Evolutionary conservation across 2,888 invertebrate genomes (phyloP), one percentile per base, ranked within the genome.

Genomic region (Nasonovia ribisnigri): DNA sequence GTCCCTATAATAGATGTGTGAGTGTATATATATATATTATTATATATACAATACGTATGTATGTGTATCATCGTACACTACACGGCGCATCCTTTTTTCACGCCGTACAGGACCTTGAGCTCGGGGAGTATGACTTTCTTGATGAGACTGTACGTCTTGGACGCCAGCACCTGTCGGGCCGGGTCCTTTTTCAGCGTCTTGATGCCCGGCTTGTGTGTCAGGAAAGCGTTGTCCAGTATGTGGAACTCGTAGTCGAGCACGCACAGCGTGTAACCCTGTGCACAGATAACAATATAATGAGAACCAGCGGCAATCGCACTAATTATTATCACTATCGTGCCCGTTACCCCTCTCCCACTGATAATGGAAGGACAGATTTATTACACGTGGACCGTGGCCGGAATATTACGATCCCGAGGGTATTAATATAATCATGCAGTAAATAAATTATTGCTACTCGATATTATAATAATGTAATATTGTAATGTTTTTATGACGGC

Each of bases 241-340:
- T 98, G 97, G 96, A 99, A 98, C 95, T 99, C 98, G 96, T 99
- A 99, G 96, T 98, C 98, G 95, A 98, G 96, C 54, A 98, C 98
- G 96, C 99, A 99, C 94, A 99, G 97, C 94, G 98, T 97, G 96
- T 98, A 99, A 95, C 98, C 98, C 98, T 98, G 96, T 42, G 60
- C 13, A 26, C 11, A 43, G n/a, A 89, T 43, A 24, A 87, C 95
- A 95, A 94, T 92, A 91, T 94, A 95, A 91, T 94, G n/a, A 51
- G 10, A 20, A 48, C n/a, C n/a, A 20, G 29, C 4, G 26, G 13
- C 84, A 36, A 51, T n/a, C n/a, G 43, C 13, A 46, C 13, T 26
- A 29, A 60, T 29, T 29, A 10, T 29, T 29, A 26, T n/a, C n/a
- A n/a, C n/a, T n/a, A n/a, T n/a, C n/a, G n/a, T n/a, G n/a, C n/a